These are phyloP conservation scores for Schizopygopsis malacanthus DNA, from an alignment of 2,797 vertebrate species.

Conservation along the genomic window DNA sequence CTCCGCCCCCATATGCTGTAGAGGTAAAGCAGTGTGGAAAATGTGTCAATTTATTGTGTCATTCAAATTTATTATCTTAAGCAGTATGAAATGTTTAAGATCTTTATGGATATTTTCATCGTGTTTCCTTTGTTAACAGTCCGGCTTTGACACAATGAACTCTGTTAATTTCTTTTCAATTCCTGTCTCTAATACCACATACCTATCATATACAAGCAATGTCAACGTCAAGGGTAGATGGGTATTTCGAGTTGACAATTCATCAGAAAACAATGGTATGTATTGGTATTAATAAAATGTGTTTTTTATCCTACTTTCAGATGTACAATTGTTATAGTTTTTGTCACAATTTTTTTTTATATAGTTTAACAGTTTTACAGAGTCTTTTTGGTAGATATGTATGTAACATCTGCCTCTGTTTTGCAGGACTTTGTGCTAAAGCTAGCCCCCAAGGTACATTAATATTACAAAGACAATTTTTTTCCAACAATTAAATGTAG, in stretches of 20 bases:
- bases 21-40: not conserved
- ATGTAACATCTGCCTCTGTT: too few relatives aligned
- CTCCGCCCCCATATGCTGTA: accelerated
- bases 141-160: not conserved
- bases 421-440: too few relatives aligned
- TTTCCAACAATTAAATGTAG: too few relatives aligned
- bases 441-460: too few relatives aligned
- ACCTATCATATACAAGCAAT: conserved; percentile 1
- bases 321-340: not conserved
- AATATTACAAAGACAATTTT: too few relatives aligned
- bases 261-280: not conserved
- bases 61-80: too few relatives aligned
- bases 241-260: conserved; percentile 5
- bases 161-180: not conserved
- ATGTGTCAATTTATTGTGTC: too few relatives aligned
- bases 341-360: too few relatives aligned
- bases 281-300: not conserved
- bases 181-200: not conserved
- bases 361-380: too few relatives aligned
- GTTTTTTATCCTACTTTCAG: not conserved
- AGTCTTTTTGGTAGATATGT: too few relatives aligned
- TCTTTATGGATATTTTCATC: not conserved
- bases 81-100: too few relatives aligned
- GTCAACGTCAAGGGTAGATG: not conserved
- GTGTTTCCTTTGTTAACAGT: not conserved